phyloP scores from a whole-genome alignment of 1,140 invertebrate genomes.

The Nymphalis io region DNA sequence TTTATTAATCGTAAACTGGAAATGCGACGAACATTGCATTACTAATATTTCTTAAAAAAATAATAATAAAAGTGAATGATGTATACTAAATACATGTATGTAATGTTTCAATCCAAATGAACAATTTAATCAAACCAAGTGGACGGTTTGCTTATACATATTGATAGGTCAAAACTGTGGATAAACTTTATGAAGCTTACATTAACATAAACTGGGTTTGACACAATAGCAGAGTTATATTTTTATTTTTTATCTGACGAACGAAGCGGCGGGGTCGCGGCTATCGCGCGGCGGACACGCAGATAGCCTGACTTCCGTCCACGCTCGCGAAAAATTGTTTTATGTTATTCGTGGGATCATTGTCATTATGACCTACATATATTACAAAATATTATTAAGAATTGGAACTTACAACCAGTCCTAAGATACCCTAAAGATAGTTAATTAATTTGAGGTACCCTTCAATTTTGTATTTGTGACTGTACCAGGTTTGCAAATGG shows the following conservation, averaged over 20 bases:
- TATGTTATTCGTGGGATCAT: constrained; percentile 21
- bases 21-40: too few species aligned
- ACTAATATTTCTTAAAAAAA: too few species aligned
- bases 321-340: constrained; percentile 31
- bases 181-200: neutral
- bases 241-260: constrained; percentile 42
- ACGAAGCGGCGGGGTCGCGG: constrained; percentile 39
- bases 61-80: too few species aligned
- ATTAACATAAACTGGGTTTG: neutral
- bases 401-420: neutral
- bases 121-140: too few species aligned
- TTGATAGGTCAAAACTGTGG: neutral
- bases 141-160: too few species aligned
- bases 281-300: constrained; percentile 53
- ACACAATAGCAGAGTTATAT: constrained; percentile 12
- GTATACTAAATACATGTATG: too few species aligned
- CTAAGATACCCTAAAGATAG: too few species aligned
- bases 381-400: neutral
- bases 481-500: neutral
- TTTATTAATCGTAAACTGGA: too few species aligned
- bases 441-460: too few species aligned
- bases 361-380: constrained; percentile 31
- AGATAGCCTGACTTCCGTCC: constrained; percentile 53
- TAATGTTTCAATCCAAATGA: too few species aligned
- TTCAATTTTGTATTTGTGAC: neutral